phyloP scores from a whole-genome alignment of 2,888 invertebrate species.

The Epirrhoe tristata region DNA sequence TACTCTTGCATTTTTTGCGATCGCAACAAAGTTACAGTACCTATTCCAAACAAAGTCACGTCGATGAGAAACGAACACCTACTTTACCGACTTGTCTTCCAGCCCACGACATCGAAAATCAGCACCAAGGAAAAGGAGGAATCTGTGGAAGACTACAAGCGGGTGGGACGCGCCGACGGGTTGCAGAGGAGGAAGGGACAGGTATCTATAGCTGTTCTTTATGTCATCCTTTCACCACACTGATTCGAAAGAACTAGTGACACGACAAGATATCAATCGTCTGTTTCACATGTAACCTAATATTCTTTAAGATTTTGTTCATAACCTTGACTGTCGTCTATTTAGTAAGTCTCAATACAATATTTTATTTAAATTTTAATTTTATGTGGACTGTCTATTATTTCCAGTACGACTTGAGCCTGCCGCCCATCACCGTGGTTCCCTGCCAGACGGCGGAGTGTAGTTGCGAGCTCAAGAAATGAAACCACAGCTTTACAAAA shows the following conservation, averaged over 20 bases:
- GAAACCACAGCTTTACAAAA: conserved; percentile 60
- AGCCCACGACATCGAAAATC: conserved; percentile 50
- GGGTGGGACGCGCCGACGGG: conserved; percentile 64
- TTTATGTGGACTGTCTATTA: neutral
- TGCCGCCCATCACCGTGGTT: conserved; percentile 54
- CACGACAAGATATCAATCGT: too few species aligned
- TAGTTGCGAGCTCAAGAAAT: conserved; percentile 57
- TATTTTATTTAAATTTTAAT: neutral
- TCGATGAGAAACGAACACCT: too few species aligned
- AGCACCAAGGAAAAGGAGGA: conserved; percentile 38
- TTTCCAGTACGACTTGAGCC: conserved; percentile 46
- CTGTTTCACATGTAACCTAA: too few species aligned
- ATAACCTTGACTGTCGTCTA: too few species aligned
- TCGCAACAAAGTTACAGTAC: too few species aligned
- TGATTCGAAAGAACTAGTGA: neutral
- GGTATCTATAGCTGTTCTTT: neutral
- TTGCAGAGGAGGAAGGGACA: conserved; percentile 53
- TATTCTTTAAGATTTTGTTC: too few species aligned
- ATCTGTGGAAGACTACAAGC: conserved; percentile 56
- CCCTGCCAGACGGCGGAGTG: conserved; percentile 52
- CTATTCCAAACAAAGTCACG: too few species aligned
- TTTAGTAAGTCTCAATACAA: too few species aligned
- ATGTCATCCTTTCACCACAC: neutral
- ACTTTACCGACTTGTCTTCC: conserved; percentile 1
- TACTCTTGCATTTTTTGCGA: too few species aligned